Evolutionary conservation across 1,140 invertebrate species (phyloP).

Genomic region (Sycobia sp.): DNA sequence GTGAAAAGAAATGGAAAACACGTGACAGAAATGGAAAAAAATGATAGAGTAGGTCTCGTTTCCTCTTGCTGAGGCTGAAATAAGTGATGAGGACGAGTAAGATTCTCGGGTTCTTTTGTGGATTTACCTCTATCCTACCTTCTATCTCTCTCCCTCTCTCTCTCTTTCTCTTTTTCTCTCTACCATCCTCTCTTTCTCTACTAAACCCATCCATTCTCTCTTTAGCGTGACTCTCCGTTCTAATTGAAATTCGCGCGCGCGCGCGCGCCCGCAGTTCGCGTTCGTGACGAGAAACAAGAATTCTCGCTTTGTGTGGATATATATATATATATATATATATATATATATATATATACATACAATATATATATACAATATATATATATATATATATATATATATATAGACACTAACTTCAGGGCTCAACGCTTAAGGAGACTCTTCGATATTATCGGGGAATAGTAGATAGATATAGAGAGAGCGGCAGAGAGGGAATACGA

Average conservation of each 20-base stretch:
- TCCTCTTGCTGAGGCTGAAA: constrained; percentile 1
- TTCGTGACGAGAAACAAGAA: constrained; percentile 29
- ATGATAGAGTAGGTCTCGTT: not conserved
- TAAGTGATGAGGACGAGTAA: constrained; percentile 15
- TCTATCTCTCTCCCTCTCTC: too few relatives aligned
- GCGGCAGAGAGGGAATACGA: constrained; percentile 13
- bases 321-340: too few relatives aligned
- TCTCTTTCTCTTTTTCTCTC: constrained; percentile 2
- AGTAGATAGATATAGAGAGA: constrained; percentile 14
- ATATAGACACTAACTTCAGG: too few relatives aligned
- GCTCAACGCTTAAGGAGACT: constrained; percentile 18
- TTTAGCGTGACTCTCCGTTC: constrained; percentile 7
- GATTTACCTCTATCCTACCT: too few relatives aligned
- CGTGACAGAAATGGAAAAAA: too few relatives aligned
- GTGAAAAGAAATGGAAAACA: too few relatives aligned
- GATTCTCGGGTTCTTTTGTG: constrained; percentile 11
- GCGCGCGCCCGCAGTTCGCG: not conserved
- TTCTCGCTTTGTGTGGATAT: constrained; percentile 11
- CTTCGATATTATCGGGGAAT: constrained; percentile 14
- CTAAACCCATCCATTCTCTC: too few relatives aligned
- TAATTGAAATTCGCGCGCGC: constrained; percentile 26
- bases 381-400: too few relatives aligned
- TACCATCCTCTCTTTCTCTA: not conserved
- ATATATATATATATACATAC: too few relatives aligned
- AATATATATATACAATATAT: too few relatives aligned